Percentiles rank a stretch among this genome's conserved stretches.
Evolutionary conservation across 2,888 invertebrate genomes (phyloP).

Genomic region (Torymus auratus): DNA sequence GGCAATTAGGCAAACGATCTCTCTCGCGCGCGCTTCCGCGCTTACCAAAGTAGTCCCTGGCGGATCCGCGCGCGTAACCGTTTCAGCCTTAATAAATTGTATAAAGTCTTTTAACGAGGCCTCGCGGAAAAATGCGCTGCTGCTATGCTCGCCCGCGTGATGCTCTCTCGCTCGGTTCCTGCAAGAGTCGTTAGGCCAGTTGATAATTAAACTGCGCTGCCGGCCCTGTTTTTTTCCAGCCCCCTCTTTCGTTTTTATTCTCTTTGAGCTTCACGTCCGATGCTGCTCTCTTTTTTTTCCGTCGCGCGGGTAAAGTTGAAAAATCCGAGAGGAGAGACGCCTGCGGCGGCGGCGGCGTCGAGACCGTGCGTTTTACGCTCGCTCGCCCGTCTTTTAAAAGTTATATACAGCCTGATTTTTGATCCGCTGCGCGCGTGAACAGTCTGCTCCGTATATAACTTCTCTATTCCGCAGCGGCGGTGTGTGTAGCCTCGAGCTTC

Average conservation of each 20-base stretch:
- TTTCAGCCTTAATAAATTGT: constrained; percentile 57
- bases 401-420: not conserved
- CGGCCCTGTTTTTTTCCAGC: not conserved
- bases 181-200: constrained; percentile 43
- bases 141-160: no score
- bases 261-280: no score
- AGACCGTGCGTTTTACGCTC: not conserved
- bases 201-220: constrained; percentile 51
- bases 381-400: constrained; percentile 8
- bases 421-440: no score
- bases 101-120: constrained; percentile 58
- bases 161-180: no score
- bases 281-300: not conserved
- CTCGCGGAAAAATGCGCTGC: constrained; percentile 2
- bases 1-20: no score
- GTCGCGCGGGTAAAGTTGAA: constrained; percentile 5
- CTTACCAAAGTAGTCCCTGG: not conserved
- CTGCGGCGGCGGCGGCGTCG: not conserved
- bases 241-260: not conserved
- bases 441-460: no score
- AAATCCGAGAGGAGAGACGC: not conserved
- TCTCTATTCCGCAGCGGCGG: no score
- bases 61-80: constrained; percentile 39
- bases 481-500: not conserved
- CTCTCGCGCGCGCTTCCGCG: no score